Evolutionary conservation across 2,888 invertebrate genomes (phyloP).

Genomic region (Autographa gamma): DNA sequence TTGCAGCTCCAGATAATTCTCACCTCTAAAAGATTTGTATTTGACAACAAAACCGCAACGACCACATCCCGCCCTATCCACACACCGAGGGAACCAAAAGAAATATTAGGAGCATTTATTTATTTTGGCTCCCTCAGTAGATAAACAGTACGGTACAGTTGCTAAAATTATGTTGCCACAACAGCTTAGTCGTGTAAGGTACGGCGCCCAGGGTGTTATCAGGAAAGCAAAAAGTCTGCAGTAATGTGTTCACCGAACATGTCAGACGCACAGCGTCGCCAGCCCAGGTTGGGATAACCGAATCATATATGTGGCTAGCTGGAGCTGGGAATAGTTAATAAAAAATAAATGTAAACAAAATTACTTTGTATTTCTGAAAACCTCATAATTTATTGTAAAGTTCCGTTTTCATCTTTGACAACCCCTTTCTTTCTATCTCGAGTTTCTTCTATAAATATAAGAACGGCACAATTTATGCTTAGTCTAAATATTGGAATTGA

Average conservation of each 20-base stretch:
- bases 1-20: neutral
- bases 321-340: neutral
- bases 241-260: neutral
- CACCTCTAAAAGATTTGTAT: slow-evolving; percentile 9
- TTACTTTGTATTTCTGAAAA: neutral
- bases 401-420: neutral
- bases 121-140: slow-evolving; percentile 10
- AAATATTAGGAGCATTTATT: slow-evolving; percentile 9
- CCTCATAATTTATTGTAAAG: neutral
- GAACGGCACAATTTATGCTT: neutral
- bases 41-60: slow-evolving; percentile 7
- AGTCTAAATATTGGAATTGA: slow-evolving; percentile 47
- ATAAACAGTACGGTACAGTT: slow-evolving; percentile 6
- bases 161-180: slow-evolving; percentile 10
- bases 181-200: slow-evolving; percentile 5
- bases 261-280: neutral
- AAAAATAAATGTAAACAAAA: neutral
- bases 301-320: neutral
- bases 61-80: slow-evolving; percentile 7
- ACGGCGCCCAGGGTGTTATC: slow-evolving; percentile 1
- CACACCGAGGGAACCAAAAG: slow-evolving; percentile 7
- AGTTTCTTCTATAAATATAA: neutral
- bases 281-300: neutral
- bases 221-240: neutral
- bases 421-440: neutral